Evolutionary conservation across 2,888 invertebrate genomes (phyloP), one percentile per base, ranked within the genome.

Genomic region (Crematogaster levior): DNA sequence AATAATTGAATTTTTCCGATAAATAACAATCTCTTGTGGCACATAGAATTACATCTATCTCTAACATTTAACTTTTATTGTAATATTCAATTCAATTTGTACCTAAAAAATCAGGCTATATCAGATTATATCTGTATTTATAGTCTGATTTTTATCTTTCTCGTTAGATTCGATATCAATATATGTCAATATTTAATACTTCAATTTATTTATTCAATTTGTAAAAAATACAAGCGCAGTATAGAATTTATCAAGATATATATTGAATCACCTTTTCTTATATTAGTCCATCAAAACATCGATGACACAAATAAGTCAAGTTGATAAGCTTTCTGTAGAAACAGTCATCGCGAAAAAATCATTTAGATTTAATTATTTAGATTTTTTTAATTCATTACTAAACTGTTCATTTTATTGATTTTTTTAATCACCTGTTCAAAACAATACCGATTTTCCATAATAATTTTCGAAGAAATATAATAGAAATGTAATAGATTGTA

Each of bases 301-400:
- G 65, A 51, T 77, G 30, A 77, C 21, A 46, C 7, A 63, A 51
- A 37, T 15, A 63, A 40, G 40, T 63, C 48, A 75, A 77, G 21
- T 27, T 68, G 75, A 77, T 77, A 68, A 77, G 18, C 15, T 34
- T 37, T 18, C 12, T 37, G 12, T 18, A n/a, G 27, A 21, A 21
- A 37, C 15, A n/a, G n/a, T n/a, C 4, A 18, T 75, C n/a, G 10
- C 5, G 1, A 3, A 21, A 53, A 53, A 66, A 21, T 61, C 3
- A 24, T 18, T 30, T n/a, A 66, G 15, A 18, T 15, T 63, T 40
- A 37, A 75, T 37, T 37, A n/a, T 15, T 3, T 4, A 68, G n/a
- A n/a, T n/a, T n/a, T n/a, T 65, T 18, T 43, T 18, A 37, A 68
- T 51, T 12, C 1, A 65, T 18, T 21, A 40, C 2, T 37, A 24